Conservation (phyloP, 2,797 vertebrate genomes). For the Novumbra hubbsi region DNA sequence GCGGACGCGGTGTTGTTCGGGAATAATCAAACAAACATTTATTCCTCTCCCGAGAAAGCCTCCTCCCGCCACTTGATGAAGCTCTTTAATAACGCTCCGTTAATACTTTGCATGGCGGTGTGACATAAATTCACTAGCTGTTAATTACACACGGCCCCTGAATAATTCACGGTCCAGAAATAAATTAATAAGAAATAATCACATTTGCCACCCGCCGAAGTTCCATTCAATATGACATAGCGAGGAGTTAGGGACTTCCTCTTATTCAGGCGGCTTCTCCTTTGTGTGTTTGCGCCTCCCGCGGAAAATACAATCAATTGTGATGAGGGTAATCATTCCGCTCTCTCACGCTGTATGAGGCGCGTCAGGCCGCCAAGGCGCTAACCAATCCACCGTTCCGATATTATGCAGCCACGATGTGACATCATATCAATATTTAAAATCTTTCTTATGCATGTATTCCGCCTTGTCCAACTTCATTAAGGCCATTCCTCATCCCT, state of each 20-base stretch:
- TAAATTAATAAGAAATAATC: conserved; percentile 47
- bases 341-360: conserved; percentile 78
- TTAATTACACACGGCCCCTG: conserved; percentile 66
- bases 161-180: conserved; percentile 68
- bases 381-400: conserved; percentile 81
- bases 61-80: conserved; percentile 59
- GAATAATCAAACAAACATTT: conserved; percentile 52
- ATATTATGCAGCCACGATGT: conserved; percentile 77
- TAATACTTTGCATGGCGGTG: conserved; percentile 57
- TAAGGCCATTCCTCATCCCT: conserved; percentile 88
- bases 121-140: conserved; percentile 63
- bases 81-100: conserved; percentile 68
- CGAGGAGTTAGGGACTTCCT: conserved; percentile 37
- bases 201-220: conserved; percentile 22
- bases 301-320: conserved; percentile 71
- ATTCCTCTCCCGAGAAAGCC: conserved; percentile 49
- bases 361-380: conserved; percentile 68
- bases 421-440: conserved; percentile 96
- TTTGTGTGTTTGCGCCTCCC: conserved; percentile 61
- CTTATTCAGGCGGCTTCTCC: conserved; percentile 44
- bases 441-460: conserved; percentile 90
- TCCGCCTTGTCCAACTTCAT: conserved; percentile 92
- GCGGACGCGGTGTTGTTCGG: conserved; percentile 9
- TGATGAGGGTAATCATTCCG: conserved; percentile 81
- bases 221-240: conserved; percentile 28